These are phyloP conservation scores for Nineta flava DNA, from an alignment of 2,888 invertebrate species.

Conservation along the genomic window DNA sequence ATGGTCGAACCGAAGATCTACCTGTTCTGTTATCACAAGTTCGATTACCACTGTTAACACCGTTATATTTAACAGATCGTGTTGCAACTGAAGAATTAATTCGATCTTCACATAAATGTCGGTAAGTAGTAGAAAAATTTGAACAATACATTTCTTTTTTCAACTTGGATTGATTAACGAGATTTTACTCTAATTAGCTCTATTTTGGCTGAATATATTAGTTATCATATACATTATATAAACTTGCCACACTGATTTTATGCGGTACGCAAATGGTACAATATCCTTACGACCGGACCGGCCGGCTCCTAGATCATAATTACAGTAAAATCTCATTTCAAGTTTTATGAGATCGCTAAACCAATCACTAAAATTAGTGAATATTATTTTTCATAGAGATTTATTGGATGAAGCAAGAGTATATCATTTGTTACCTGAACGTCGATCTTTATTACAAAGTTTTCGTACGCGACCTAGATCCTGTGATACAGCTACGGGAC, in stretches of 20 bases:
- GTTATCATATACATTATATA: too few relatives aligned
- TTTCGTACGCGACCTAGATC: slow-evolving; percentile 61
- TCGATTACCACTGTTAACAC: slow-evolving; percentile 62
- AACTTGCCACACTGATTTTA: not conserved
- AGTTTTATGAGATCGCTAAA: too few relatives aligned
- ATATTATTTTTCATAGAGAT: slow-evolving; percentile 35
- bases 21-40: slow-evolving; percentile 59
- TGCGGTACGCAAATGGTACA: slow-evolving; percentile 2
- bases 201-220: too few relatives aligned
- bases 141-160: too few relatives aligned
- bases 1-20: slow-evolving; percentile 37
- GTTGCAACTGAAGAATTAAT: slow-evolving; percentile 67
- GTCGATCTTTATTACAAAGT: slow-evolving; percentile 58
- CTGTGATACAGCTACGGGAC: slow-evolving; percentile 56
- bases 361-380: too few relatives aligned
- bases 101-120: slow-evolving; percentile 59
- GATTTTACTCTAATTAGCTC: too few relatives aligned
- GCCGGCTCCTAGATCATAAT: too few relatives aligned
- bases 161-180: too few relatives aligned
- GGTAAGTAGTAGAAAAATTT: slow-evolving; percentile 29
- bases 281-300: too few relatives aligned
- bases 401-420: slow-evolving; percentile 76
- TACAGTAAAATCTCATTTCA: too few relatives aligned
- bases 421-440: slow-evolving; percentile 74
- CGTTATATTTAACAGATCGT: slow-evolving; percentile 64